These are phyloP conservation scores for Rhea pennata DNA, from an alignment of 2,113 vertebrate species.

Conservation along the genomic window DNA sequence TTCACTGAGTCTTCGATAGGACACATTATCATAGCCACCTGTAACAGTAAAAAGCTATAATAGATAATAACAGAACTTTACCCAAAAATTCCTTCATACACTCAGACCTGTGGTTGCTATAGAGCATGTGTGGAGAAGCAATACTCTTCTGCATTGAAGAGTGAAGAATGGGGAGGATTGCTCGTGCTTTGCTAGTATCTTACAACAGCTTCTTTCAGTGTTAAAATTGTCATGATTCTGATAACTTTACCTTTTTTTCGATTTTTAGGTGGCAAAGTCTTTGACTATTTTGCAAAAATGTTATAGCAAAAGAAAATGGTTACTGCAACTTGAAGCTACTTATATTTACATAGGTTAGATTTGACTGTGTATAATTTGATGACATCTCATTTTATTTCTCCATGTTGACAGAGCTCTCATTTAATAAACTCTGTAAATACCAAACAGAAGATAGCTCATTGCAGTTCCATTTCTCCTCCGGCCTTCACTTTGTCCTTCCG, in stretches of 20 bases:
- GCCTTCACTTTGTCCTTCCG: neutral
- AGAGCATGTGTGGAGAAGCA: neutral
- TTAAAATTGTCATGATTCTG: neutral
- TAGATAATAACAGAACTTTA: neutral
- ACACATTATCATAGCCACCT: neutral
- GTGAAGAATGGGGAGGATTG: neutral
- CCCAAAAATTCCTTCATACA: neutral
- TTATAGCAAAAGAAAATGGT: neutral
- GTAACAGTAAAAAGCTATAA: neutral
- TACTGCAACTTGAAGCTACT: neutral
- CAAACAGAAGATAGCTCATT: neutral
- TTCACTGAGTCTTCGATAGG: neutral
- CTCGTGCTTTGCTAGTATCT: neutral
- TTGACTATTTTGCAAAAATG: neutral
- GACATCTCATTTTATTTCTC: neutral
- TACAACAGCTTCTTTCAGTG: neutral
- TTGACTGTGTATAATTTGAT: neutral
- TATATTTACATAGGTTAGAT: neutral
- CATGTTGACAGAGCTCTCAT: neutral
- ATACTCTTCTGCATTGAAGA: neutral
- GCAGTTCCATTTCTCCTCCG: neutral
- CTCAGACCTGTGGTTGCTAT: neutral
- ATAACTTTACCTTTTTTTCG: neutral
- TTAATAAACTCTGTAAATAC: neutral
- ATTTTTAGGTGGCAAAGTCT: neutral